These are phyloP conservation scores for Sanderia malayensis DNA, from an alignment of 30 jellyfish, hydroid and myxozoan species.

Conservation along the genomic window DNA sequence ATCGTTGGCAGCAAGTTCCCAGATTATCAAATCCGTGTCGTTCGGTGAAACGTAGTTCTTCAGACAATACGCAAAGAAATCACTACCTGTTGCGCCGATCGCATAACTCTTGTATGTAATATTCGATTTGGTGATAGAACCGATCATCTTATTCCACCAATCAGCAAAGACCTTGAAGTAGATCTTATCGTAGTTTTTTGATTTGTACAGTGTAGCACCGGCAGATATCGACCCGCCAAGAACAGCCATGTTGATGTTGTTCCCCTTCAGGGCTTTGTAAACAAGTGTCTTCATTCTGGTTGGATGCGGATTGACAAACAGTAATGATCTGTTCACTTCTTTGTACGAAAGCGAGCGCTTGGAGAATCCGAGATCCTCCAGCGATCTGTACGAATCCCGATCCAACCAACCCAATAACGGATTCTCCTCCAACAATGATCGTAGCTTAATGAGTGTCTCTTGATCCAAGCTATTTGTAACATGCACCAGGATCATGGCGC, in stretches of 20 bases:
- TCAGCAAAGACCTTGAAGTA: slow-evolving; percentile 72
- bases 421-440: slow-evolving; percentile 60
- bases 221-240: slow-evolving; percentile 97
- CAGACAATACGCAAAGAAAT: slow-evolving; percentile 90
- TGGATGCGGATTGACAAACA: slow-evolving; percentile 55
- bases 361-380: slow-evolving; percentile 70
- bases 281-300: slow-evolving; percentile 58
- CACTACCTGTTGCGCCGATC: slow-evolving; percentile 97
- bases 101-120: slow-evolving; percentile 57
- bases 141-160: slow-evolving; percentile 86
- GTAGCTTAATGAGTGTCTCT: slow-evolving; percentile 58
- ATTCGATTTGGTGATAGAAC: slow-evolving; percentile 72
- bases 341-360: slow-evolving; percentile 46
- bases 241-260: slow-evolving; percentile 61
- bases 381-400: slow-evolving; percentile 58
- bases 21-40: slow-evolving; percentile 74
- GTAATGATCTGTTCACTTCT: slow-evolving; percentile 67
- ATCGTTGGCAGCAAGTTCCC: slow-evolving; percentile 97
- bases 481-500: not conserved
- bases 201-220: slow-evolving; percentile 87
- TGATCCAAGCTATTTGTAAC: slow-evolving; percentile 32
- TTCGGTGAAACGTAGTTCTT: slow-evolving; percentile 72
- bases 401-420: slow-evolving; percentile 84
- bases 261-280: slow-evolving; percentile 75
- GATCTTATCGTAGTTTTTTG: slow-evolving; percentile 51